A percentile compares a stretch with the other conserved stretches of the same genome.
Conservation (phyloP, 2,797 vertebrate species). For the Vultur gryphus region DNA sequence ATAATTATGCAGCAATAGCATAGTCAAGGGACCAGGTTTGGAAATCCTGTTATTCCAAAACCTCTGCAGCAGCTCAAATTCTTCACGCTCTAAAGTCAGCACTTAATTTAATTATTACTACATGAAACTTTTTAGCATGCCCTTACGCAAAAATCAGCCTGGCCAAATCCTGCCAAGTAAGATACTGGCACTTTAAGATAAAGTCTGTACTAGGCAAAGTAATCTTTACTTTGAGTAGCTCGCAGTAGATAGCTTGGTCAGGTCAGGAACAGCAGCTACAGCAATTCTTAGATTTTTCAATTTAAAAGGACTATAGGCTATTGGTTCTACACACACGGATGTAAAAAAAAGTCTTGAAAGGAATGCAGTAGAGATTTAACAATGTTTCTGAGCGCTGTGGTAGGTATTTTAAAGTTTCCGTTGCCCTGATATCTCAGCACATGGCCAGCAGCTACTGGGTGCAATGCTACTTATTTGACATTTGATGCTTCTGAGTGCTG, state of each 20-base stretch:
- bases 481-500: neutral
- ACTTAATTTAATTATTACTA: neutral
- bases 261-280: neutral
- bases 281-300: neutral
- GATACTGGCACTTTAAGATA: neutral
- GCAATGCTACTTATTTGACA: neutral
- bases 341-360: neutral
- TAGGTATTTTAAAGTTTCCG: neutral
- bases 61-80: neutral
- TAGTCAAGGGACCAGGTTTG: neutral
- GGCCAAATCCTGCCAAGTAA: neutral
- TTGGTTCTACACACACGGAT: neutral
- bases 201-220: neutral
- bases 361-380: neutral
- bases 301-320: neutral
- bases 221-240: neutral
- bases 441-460: neutral
- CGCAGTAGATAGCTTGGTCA: neutral
- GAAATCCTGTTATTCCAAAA: neutral
- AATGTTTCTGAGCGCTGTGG: neutral
- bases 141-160: neutral
- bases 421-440: neutral
- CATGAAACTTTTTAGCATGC: neutral
- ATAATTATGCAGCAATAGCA: neutral
- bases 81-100: neutral